Evolutionary conservation across 2,797 vertebrate genomes (phyloP).

Genomic region (Melanogrammus aeglefinus): DNA sequence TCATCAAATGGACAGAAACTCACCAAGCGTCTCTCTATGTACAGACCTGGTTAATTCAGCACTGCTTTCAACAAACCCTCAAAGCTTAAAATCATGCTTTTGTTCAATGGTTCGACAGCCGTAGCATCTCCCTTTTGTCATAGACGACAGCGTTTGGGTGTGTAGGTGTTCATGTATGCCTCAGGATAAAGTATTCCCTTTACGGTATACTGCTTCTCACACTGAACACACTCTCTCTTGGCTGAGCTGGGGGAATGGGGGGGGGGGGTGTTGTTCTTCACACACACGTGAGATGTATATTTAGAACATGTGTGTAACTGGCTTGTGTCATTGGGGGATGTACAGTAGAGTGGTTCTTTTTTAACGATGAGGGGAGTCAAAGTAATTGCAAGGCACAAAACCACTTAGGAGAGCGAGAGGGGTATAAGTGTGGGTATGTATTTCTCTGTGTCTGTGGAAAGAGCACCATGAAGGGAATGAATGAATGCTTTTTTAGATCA

Average conservation of each 20-base stretch:
- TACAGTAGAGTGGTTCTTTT: conserved; percentile 31
- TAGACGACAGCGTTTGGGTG: neutral
- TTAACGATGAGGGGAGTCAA: conserved; percentile 26
- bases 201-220: neutral
- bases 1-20: too few relatives aligned
- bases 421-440: too few relatives aligned
- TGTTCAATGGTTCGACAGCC: neutral
- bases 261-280: conserved; percentile 27
- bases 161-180: neutral
- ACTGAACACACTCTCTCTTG: conserved; percentile 16
- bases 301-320: conserved; percentile 45
- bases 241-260: conserved; percentile 27
- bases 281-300: conserved; percentile 59
- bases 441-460: too few relatives aligned
- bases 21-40: too few relatives aligned
- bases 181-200: neutral
- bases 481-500: neutral
- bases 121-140: neutral
- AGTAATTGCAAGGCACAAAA: neutral
- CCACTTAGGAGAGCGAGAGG: neutral
- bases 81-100: neutral
- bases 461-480: neutral
- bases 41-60: neutral
- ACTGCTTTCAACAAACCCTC: neutral
- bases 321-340: conserved; percentile 30